Evolutionary conservation across 2,888 invertebrate genomes (phyloP).

Genomic region (Cryptus viduatorius): DNA sequence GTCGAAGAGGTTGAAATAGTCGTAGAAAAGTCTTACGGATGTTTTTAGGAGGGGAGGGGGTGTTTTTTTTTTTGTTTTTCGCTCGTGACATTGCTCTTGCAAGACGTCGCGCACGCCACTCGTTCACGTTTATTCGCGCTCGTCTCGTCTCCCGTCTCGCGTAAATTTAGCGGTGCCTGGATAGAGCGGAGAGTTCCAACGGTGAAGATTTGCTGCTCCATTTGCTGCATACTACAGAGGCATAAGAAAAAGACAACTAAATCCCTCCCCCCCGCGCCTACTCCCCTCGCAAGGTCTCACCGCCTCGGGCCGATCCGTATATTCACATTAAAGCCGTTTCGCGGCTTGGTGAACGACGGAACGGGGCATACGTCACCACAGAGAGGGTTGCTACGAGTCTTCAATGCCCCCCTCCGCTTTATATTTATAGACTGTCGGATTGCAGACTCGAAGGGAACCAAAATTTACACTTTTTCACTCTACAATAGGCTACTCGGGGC

Average conservation of each 20-base stretch:
- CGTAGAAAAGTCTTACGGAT: background rate
- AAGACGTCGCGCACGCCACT: conserved; percentile 24
- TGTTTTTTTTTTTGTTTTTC: conserved; percentile 14
- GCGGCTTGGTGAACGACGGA: conserved; percentile 40
- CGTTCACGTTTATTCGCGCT: conserved; percentile 66
- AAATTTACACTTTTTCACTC: conserved; percentile 28
- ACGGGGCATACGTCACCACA: conserved; percentile 34
- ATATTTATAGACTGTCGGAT: conserved; percentile 77
- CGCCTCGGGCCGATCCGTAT: conserved; percentile 46
- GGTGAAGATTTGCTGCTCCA: conserved; percentile 73
- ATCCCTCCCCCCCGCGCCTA: conserved; percentile 10
- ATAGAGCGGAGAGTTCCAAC: conserved; percentile 29
- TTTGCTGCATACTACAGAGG: conserved; percentile 71
- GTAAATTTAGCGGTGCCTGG: conserved; percentile 76
- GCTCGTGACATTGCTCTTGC: conserved; percentile 56
- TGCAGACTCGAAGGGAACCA: conserved; percentile 64
- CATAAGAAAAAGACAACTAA: conserved; percentile 44
- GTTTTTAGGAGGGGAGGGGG: no score
- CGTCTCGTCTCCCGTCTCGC: conserved; percentile 67
- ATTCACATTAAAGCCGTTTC: conserved; percentile 30
- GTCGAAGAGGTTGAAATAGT: conserved; percentile 1
- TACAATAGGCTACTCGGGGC: background rate
- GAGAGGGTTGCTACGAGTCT: conserved; percentile 72
- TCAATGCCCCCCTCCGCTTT: conserved; percentile 73
- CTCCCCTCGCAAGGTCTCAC: conserved; percentile 25